Evolutionary conservation across 2,888 invertebrate species (phyloP).

Genomic region (Nesidiocoris tenuis): DNA sequence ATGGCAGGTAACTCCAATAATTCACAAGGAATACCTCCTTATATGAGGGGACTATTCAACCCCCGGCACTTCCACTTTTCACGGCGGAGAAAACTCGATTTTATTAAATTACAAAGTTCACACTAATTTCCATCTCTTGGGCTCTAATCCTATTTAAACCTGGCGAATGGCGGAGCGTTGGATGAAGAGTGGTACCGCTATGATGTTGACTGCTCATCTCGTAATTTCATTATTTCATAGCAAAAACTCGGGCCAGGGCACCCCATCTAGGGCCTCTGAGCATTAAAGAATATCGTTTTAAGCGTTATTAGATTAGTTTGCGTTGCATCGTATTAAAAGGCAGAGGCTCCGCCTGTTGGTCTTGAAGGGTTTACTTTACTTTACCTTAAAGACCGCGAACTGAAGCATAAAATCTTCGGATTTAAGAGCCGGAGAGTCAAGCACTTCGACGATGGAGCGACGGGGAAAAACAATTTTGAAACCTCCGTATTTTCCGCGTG

Average conservation of each 20-base stretch:
- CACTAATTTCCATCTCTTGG: slow-evolving; percentile 38
- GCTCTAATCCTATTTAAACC: slow-evolving; percentile 19
- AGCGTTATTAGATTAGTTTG: slow-evolving; percentile 21
- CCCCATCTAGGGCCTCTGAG: not conserved
- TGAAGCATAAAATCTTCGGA: not conserved
- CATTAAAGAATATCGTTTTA: slow-evolving; percentile 37
- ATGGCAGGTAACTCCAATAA: too few species aligned
- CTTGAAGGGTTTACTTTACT: not conserved
- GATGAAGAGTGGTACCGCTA: not conserved
- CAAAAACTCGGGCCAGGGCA: slow-evolving; percentile 26
- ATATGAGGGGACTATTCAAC: too few species aligned
- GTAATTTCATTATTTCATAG: slow-evolving; percentile 39
- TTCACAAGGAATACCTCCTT: too few species aligned
- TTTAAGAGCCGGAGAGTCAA: not conserved
- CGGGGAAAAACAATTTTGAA: not conserved
- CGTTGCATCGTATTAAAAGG: slow-evolving; percentile 30
- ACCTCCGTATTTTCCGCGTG: not conserved
- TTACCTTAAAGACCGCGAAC: not conserved
- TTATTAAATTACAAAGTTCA: slow-evolving; percentile 43
- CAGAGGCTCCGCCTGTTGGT: slow-evolving; percentile 3
- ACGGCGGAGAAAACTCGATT: slow-evolving; percentile 22
- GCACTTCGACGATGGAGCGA: not conserved
- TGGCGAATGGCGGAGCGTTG: not conserved
- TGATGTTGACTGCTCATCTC: slow-evolving; percentile 40
- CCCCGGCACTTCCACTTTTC: too few species aligned